phyloP scores from a whole-genome alignment of 1,140 invertebrate genomes.

The Cotesia typhae region DNA sequence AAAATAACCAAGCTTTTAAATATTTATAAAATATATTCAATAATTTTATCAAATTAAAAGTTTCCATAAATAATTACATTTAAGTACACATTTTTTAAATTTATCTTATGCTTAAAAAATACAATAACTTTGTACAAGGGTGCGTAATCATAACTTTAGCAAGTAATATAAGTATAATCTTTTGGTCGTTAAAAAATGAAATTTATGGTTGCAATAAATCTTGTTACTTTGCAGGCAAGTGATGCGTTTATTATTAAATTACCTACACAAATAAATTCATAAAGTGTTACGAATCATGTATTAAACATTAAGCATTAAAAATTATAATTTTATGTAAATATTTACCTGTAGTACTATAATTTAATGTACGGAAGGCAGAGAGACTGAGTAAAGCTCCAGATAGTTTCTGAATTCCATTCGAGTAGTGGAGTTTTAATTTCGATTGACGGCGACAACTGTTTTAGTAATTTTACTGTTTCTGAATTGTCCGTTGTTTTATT shows the following conservation, averaged over 20 bases:
- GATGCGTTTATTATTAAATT: too few relatives aligned
- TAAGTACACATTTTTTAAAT: too few relatives aligned
- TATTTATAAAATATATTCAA: too few relatives aligned
- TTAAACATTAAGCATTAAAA: conserved; percentile 18
- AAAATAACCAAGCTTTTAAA: too few relatives aligned
- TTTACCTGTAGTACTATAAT: conserved; percentile 28
- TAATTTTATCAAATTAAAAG: too few relatives aligned
- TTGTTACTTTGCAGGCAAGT: not conserved
- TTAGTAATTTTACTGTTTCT: not conserved
- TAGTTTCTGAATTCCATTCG: conserved; percentile 43
- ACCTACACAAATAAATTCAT: conserved; percentile 27
- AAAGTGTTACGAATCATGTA: not conserved
- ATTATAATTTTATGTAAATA: conserved; percentile 3
- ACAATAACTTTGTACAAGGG: too few relatives aligned
- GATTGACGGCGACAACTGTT: not conserved
- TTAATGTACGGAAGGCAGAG: conserved; percentile 41
- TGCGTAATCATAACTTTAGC: too few relatives aligned
- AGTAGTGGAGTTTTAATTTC: conserved; percentile 42
- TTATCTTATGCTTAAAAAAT: too few relatives aligned
- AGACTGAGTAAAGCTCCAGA: conserved; percentile 39
- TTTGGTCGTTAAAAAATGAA: not conserved
- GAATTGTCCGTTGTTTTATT: conserved; percentile 28
- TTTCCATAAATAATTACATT: too few relatives aligned
- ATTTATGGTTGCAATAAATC: too few relatives aligned
- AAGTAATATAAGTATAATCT: not conserved